A percentile compares a stretch with the other conserved stretches of the same genome.
Conservation (phyloP, 2,113 vertebrate genomes). For the Oryzias javanicus region DNA sequence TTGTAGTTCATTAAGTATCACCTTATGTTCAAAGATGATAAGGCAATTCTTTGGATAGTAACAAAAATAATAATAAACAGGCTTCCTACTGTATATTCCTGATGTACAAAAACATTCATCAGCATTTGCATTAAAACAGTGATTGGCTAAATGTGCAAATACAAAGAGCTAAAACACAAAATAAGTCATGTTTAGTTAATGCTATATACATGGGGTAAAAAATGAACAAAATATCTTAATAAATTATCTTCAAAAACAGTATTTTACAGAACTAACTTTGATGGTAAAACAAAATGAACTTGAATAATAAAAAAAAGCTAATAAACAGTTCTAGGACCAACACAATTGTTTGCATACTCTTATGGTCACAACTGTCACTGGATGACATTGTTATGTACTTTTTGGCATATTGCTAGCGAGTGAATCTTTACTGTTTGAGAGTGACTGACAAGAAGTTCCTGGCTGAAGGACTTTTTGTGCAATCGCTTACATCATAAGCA, state of each 20-base stretch:
- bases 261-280: constrained; percentile 70
- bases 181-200: constrained; percentile 61
- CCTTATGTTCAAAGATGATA: constrained; percentile 36
- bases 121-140: constrained; percentile 70
- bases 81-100: constrained; percentile 66
- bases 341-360: constrained; percentile 43
- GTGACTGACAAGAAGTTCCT: constrained; percentile 52
- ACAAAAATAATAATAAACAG: constrained; percentile 48
- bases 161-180: constrained; percentile 69
- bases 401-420: constrained; percentile 40
- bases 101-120: constrained; percentile 75
- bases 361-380: constrained; percentile 61
- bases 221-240: constrained; percentile 69
- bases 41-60: constrained; percentile 65
- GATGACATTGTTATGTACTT: constrained; percentile 39
- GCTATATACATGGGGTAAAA: constrained; percentile 72
- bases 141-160: constrained; percentile 65
- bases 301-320: constrained; percentile 56
- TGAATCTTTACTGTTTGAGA: constrained; percentile 44
- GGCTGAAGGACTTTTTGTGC: constrained; percentile 37
- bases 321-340: constrained; percentile 50
- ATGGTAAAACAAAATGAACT: constrained; percentile 67
- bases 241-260: constrained; percentile 77
- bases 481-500: constrained; percentile 34
- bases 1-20: constrained; percentile 41